These are phyloP conservation scores for Eupithecia centaureata DNA, from an alignment of 2,888 invertebrate genomes.

Conservation along the genomic window DNA sequence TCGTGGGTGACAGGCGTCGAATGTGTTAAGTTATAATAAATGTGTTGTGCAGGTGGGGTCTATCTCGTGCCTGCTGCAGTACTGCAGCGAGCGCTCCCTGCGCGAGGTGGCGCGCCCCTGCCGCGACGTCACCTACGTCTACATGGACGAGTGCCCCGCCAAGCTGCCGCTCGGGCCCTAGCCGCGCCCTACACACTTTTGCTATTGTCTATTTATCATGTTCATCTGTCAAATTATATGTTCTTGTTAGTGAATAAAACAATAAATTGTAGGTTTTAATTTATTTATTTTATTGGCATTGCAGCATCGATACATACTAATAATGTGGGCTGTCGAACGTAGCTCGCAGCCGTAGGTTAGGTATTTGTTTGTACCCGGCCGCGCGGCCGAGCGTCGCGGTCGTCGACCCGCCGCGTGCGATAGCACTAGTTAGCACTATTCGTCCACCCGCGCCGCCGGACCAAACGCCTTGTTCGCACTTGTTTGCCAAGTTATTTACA, in stretches of 20 bases:
- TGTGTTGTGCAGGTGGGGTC: conserved; percentile 95
- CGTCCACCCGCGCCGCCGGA: no score
- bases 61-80: conserved; percentile 85
- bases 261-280: conserved; percentile 39
- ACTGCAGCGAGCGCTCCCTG: conserved; percentile 47
- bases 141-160: conserved; percentile 44
- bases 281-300: conserved; percentile 68
- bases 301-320: conserved; percentile 59
- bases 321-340: conserved; percentile 45
- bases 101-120: conserved; percentile 33
- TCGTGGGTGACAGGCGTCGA: no score
- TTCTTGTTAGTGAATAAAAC: conserved; percentile 27
- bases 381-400: no score
- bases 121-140: conserved; percentile 43
- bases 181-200: not conserved
- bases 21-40: no score
- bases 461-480: not conserved
- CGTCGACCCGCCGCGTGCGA: no score
- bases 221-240: not conserved
- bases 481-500: no score
- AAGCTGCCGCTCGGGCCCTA: not conserved
- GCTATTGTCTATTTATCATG: not conserved
- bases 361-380: no score
- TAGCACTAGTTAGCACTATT: no score
- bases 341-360: conserved; percentile 44